These are phyloP conservation scores for Salpingus planirostris DNA, from an alignment of 2,888 invertebrate species.

Conservation along the genomic window DNA sequence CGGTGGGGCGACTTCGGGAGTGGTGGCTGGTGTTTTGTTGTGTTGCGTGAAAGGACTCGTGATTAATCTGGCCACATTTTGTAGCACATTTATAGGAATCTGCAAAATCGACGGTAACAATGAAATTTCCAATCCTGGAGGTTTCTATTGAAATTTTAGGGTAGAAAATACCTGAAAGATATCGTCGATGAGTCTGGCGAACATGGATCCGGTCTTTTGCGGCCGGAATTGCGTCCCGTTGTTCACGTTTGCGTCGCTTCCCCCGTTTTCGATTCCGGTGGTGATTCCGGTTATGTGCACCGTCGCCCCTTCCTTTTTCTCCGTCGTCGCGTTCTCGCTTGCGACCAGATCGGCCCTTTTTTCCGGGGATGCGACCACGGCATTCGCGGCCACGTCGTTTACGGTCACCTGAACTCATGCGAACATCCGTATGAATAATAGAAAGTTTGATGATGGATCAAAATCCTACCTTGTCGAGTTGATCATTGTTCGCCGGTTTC, in stretches of 20 bases:
- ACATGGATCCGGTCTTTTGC: conserved; percentile 30
- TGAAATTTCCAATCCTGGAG: background rate
- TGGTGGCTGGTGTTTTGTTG: conserved; percentile 25
- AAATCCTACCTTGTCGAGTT: conserved; percentile 27
- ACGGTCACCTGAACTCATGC: conserved; percentile 25
- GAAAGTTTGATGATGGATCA: conserved; percentile 5
- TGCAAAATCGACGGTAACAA: conserved; percentile 8
- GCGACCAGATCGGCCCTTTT: conserved; percentile 17
- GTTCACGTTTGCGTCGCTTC: conserved; percentile 14
- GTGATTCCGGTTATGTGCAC: conserved; percentile 30
- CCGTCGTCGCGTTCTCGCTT: conserved; percentile 6
- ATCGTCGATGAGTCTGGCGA: conserved; percentile 36
- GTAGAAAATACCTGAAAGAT: conserved; percentile 35
- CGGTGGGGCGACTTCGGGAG: conserved; percentile 21
- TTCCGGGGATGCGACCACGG: conserved; percentile 21
- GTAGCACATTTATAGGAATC: conserved; percentile 38
- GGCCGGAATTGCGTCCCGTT: conserved; percentile 28
- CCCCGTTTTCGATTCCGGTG: conserved; percentile 21
- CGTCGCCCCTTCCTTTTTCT: conserved; percentile 18
- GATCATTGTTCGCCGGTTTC: conserved; percentile 27
- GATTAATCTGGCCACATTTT: conserved; percentile 35
- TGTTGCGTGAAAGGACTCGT: conserved; percentile 33
- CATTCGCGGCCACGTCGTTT: conserved; percentile 29
- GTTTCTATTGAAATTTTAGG: background rate
- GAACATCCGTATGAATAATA: conserved; percentile 1